phyloP scores from a whole-genome alignment of 2,113 vertebrate species.

The Xenus cinereus region DNA sequence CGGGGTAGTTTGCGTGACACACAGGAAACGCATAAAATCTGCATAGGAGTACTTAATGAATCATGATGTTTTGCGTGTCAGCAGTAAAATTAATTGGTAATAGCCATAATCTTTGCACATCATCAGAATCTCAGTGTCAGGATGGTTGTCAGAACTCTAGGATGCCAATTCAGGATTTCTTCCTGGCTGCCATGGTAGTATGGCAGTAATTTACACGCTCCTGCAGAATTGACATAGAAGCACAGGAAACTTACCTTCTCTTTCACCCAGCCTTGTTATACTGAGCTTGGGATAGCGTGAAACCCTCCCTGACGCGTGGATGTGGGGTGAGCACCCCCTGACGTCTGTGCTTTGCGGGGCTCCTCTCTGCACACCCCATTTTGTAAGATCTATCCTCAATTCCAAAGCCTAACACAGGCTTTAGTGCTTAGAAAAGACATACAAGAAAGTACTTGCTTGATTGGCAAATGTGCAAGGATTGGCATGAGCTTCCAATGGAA shows the following conservation, averaged over 20 bases:
- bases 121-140: background rate
- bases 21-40: background rate
- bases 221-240: background rate
- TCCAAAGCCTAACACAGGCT: background rate
- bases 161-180: background rate
- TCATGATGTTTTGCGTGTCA: background rate
- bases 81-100: background rate
- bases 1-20: background rate
- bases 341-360: background rate
- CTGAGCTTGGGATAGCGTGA: rapidly evolving
- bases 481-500: background rate
- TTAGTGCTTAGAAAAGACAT: background rate
- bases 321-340: too few relatives aligned
- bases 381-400: background rate
- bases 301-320: background rate
- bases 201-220: background rate
- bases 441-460: background rate
- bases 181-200: background rate
- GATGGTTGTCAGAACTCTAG: background rate
- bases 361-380: background rate
- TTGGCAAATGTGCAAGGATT: background rate
- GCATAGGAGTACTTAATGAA: background rate
- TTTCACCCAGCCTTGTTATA: background rate
- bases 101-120: background rate
- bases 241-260: background rate